Conservation (phyloP, 2,888 invertebrate genomes). For the Hymenopus coronatus region DNA sequence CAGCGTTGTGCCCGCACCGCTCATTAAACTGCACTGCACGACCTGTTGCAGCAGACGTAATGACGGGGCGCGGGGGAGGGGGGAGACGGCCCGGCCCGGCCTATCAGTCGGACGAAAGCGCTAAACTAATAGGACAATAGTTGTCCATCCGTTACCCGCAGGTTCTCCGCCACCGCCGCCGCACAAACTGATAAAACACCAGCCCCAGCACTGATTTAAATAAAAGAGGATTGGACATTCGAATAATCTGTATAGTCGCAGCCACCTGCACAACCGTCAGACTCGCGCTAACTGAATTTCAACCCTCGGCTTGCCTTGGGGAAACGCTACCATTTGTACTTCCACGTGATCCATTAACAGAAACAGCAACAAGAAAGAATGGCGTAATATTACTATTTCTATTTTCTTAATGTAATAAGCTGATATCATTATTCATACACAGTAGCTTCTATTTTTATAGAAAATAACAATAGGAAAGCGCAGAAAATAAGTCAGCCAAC, state of each 20-base stretch:
- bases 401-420: too few relatives aligned
- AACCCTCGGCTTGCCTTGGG: too few relatives aligned
- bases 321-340: too few relatives aligned
- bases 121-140: constrained; percentile 22
- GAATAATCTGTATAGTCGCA: constrained; percentile 21
- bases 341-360: too few relatives aligned
- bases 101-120: not conserved
- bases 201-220: constrained; percentile 23
- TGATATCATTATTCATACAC: too few relatives aligned
- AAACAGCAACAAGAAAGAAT: too few relatives aligned
- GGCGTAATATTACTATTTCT: too few relatives aligned
- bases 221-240: constrained; percentile 25
- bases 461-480: too few relatives aligned
- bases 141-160: constrained; percentile 18
- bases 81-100: not conserved
- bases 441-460: too few relatives aligned
- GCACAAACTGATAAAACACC: constrained; percentile 24
- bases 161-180: not conserved
- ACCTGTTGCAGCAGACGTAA: constrained; percentile 22
- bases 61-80: not conserved
- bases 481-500: too few relatives aligned
- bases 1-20: not conserved
- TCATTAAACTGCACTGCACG: constrained; percentile 17
- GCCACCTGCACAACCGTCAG: not conserved
- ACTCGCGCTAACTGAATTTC: too few relatives aligned